phyloP scores from a whole-genome alignment of 1,140 invertebrate genomes.

The Drosophila triauraria region DNA sequence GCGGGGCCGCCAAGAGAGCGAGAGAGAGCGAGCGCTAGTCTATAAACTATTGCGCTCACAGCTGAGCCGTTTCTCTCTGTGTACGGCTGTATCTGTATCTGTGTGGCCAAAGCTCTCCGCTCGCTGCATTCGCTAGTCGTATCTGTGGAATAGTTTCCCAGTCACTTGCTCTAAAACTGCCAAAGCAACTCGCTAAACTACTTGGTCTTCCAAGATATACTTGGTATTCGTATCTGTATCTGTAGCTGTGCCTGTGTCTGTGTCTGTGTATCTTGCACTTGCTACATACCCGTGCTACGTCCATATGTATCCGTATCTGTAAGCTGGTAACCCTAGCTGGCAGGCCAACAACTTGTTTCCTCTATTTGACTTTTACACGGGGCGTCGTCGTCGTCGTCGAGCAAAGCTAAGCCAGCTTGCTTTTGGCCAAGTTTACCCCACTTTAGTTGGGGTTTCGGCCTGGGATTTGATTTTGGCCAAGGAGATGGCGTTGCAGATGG shows the following conservation, averaged over 20 bases:
- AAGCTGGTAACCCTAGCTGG: slow-evolving; percentile 63
- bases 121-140: slow-evolving; percentile 59
- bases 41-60: slow-evolving; percentile 68
- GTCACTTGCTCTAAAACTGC: slow-evolving; percentile 70
- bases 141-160: slow-evolving; percentile 76
- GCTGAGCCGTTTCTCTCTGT: slow-evolving; percentile 41
- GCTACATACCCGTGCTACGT: slow-evolving; percentile 42
- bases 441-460: slow-evolving; percentile 42
- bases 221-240: slow-evolving; percentile 6
- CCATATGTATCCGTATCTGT: slow-evolving; percentile 27
- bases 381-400: slow-evolving; percentile 45
- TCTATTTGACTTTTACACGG: slow-evolving; percentile 80
- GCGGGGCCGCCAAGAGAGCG: slow-evolving; percentile 47
- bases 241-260: background rate
- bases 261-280: slow-evolving; percentile 53
- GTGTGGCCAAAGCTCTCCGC: slow-evolving; percentile 23
- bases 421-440: slow-evolving; percentile 52
- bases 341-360: slow-evolving; percentile 75
- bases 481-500: slow-evolving; percentile 13
- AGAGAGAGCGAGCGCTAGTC: slow-evolving; percentile 40
- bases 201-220: slow-evolving; percentile 36
- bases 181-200: slow-evolving; percentile 69
- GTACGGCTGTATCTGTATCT: slow-evolving; percentile 5
- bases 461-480: slow-evolving; percentile 36
- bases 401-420: slow-evolving; percentile 30